Conservation (phyloP, 1,140 invertebrate genomes). For the Idris sp. region DNA sequence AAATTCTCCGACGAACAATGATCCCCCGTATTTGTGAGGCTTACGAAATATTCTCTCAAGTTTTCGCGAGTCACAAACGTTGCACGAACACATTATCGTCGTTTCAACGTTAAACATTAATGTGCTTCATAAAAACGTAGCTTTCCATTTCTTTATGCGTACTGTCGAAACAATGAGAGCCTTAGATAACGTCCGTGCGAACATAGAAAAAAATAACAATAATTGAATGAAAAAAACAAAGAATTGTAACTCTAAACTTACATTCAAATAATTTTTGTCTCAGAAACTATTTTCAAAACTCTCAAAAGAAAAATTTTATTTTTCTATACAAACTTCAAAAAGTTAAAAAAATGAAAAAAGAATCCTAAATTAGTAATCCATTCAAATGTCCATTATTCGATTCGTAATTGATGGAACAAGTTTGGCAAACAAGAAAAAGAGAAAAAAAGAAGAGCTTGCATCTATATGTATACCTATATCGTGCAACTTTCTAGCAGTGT, state of each 20-base stretch:
- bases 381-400: too few relatives aligned
- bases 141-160: conserved; percentile 53
- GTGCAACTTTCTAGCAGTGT: conserved; percentile 18
- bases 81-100: conserved; percentile 48
- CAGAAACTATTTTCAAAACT: too few relatives aligned
- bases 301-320: too few relatives aligned
- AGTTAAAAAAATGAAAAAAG: background rate
- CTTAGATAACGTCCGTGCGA: conserved; percentile 48
- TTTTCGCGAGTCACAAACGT: conserved; percentile 33
- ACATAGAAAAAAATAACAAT: conserved; percentile 17
- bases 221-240: too few relatives aligned
- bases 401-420: conserved; percentile 34
- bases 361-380: too few relatives aligned
- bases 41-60: conserved; percentile 45
- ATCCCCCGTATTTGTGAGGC: conserved; percentile 26
- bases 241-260: too few relatives aligned
- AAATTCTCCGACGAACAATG: conserved; percentile 48
- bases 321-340: too few relatives aligned
- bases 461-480: conserved; percentile 1
- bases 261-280: too few relatives aligned
- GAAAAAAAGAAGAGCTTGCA: conserved; percentile 12
- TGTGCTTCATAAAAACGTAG: conserved; percentile 48
- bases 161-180: conserved; percentile 52
- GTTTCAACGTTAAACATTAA: conserved; percentile 46
- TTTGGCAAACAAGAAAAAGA: conserved; percentile 22